Percentiles rank a stretch among this genome's conserved stretches.
Evolutionary conservation across 2,113 vertebrate genomes (phyloP).

Genomic region (Jaculus jaculus): DNA sequence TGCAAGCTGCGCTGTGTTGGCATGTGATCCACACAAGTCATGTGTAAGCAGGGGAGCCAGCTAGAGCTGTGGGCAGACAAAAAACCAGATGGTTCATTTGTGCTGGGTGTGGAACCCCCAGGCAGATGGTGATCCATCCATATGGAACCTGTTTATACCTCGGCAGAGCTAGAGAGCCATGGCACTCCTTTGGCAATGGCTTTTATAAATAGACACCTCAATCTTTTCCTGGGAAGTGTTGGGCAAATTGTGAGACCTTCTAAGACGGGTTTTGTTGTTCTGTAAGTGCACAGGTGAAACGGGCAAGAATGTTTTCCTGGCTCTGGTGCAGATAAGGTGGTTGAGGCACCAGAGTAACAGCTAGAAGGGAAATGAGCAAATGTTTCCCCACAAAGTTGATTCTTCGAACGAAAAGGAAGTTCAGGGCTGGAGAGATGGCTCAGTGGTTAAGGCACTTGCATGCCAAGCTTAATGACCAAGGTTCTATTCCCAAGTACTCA

Average conservation of each 20-base stretch:
- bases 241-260: neutral
- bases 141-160: neutral
- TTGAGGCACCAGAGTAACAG: neutral
- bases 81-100: neutral
- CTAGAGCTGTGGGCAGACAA: neutral
- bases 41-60: neutral
- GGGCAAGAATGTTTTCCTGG: neutral
- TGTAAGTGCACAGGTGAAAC: neutral
- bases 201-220: neutral
- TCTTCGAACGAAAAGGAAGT: neutral
- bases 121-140: neutral
- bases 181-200: neutral
- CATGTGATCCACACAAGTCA: rapidly evolving
- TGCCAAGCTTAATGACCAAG: no score
- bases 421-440: neutral
- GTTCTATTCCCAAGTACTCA: no score
- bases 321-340: neutral
- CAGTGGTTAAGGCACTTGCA: no score
- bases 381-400: neutral
- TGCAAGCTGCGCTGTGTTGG: neutral
- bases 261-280: neutral
- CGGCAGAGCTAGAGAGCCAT: neutral
- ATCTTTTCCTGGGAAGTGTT: neutral
- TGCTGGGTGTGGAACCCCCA: neutral
- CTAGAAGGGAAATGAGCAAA: neutral